A percentile compares a stretch with the other conserved stretches of the same genome.
Conservation (phyloP, 2,888 invertebrate genomes). For the Theodoxus fluviatilis region DNA sequence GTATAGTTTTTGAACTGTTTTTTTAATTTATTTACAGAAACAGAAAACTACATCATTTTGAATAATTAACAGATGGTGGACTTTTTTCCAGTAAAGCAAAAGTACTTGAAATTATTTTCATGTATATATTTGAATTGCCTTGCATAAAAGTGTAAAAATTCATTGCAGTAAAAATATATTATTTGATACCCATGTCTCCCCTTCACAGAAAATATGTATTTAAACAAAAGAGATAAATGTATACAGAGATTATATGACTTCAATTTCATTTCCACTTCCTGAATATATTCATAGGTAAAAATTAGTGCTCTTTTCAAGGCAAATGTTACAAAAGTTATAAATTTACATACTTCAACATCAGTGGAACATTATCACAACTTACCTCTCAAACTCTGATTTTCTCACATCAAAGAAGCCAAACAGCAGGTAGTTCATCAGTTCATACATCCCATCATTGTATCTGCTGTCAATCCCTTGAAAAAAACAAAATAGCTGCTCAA, state of each 20-base stretch:
- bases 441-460: slow-evolving; percentile 59
- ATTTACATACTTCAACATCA: not conserved
- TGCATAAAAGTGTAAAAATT: too few relatives aligned
- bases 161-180: too few relatives aligned
- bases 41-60: too few relatives aligned
- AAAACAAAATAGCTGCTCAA: slow-evolving; percentile 2
- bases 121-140: too few relatives aligned
- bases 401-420: slow-evolving; percentile 60
- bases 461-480: slow-evolving; percentile 60
- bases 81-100: too few relatives aligned
- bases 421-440: slow-evolving; percentile 59
- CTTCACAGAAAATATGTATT: not conserved
- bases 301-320: not conserved
- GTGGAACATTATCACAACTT: slow-evolving; percentile 10
- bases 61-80: too few relatives aligned
- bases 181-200: too few relatives aligned
- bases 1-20: too few relatives aligned
- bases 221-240: not conserved
- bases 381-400: slow-evolving; percentile 56
- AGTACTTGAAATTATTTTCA: too few relatives aligned
- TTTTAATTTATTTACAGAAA: too few relatives aligned
- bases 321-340: not conserved
- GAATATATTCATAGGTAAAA: not conserved
- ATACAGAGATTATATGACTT: not conserved
- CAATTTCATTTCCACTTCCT: too few relatives aligned